These are phyloP conservation scores for Pangasius krempfi DNA, from an alignment of 2,797 vertebrate genomes.

Conservation along the genomic window DNA sequence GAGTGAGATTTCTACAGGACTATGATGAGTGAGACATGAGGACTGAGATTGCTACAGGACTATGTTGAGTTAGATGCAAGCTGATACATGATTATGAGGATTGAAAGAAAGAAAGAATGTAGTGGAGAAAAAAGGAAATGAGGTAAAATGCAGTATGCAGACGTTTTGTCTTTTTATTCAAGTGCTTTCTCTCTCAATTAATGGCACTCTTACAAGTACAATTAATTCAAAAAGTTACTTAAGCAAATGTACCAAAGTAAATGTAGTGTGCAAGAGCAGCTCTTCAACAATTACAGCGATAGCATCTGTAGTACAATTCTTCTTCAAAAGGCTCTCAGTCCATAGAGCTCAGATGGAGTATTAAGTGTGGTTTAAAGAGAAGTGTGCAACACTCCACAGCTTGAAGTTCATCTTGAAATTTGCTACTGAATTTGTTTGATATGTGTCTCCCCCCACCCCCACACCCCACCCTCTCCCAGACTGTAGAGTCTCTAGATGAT, in stretches of 20 bases:
- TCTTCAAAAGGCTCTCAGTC: constrained; percentile 61
- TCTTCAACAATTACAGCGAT: constrained; percentile 62
- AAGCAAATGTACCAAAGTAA: constrained; percentile 3
- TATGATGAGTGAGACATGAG: neutral
- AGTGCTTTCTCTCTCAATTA: neutral
- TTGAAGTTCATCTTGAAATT: constrained; percentile 61
- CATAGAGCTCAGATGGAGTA: constrained; percentile 59
- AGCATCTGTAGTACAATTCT: constrained; percentile 61
- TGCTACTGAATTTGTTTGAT: constrained; percentile 50
- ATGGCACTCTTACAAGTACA: neutral
- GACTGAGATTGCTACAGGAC: neutral
- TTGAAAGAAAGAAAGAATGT: neutral
- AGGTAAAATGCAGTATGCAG: neutral
- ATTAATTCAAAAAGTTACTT: constrained; percentile 13
- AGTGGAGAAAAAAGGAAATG: neutral
- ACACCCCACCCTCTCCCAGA: neutral
- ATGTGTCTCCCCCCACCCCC: neutral
- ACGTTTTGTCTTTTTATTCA: constrained; percentile 3
- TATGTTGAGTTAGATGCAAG: neutral
- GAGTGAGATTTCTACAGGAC: constrained; percentile 28
- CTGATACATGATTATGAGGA: neutral
- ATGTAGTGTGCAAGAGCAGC: constrained; percentile 42
- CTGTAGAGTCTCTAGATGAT: constrained; percentile 12
- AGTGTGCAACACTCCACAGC: constrained; percentile 54
- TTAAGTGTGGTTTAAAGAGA: constrained; percentile 55